Evolutionary conservation across 2,888 invertebrate genomes (phyloP), one percentile per base, ranked within the genome.

Genomic region (Harpalus rubripes): DNA sequence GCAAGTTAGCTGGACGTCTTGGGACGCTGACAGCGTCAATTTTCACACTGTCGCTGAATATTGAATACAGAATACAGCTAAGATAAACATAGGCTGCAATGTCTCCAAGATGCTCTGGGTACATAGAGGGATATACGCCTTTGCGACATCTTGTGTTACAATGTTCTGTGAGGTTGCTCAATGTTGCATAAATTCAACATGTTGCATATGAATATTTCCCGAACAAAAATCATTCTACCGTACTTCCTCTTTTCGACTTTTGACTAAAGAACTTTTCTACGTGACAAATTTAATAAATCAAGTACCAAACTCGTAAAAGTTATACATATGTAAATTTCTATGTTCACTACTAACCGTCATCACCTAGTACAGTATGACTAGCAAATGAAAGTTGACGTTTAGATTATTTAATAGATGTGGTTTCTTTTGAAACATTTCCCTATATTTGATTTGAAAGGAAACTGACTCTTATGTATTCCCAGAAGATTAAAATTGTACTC

Each of bases 11-110:
- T 63, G 63, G 63, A 81, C 52, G 81, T 81, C 81, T 81, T 61
- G 63, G 81, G 81, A 81, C 44, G 10, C 12, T 18, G 44, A 15
- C 41, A 44, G 72, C 58, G 65, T 63, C 81, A 81, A 81, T 81
- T 81, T 65, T 81, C 65, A 65, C 26, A 81, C 81, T 65, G 79
- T 39, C 56, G 58, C 61, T 58, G 79, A 59, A 80, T 80, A 80
- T 80, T 80, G 59, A 80, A 80, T 80, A 80, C 59, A 59, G 59
- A 80, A 80, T 80, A 80, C 59, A 59, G 18, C 52, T 52, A 74
- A 74, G 44, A 74, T 74, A 74, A 74, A 74, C 52, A 74, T 68
- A 68, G 74, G 52, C 74, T 74, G 39, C 8, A 26, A 32, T 41
- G 39, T 72, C 72, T 72, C 59, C 7, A 59, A 1, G 59, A 59